phyloP scores from a whole-genome alignment of 2,797 vertebrate genomes.

The Karalla daura region DNA sequence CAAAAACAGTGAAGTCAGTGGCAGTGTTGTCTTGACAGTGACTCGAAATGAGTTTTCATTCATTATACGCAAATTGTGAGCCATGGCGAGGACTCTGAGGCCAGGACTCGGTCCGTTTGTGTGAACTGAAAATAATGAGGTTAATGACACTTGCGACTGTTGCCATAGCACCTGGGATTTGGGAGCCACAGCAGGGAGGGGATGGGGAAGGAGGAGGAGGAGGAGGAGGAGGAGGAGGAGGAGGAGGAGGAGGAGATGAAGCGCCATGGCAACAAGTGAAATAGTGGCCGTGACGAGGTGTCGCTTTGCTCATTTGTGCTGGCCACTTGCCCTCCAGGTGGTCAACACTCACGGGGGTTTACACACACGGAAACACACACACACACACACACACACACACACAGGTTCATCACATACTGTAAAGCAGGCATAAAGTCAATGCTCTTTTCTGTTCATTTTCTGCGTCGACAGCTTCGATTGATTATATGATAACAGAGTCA shows the following conservation, averaged over 20 bases:
- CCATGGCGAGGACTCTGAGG: conserved; percentile 14
- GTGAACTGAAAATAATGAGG: conserved; percentile 51
- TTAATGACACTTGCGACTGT: conserved; percentile 70
- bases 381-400: conserved; percentile 13
- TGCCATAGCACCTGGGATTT: conserved; percentile 74
- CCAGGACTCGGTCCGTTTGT: conserved; percentile 17
- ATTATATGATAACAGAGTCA: not conserved
- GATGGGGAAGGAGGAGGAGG: no score
- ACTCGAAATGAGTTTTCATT: not conserved
- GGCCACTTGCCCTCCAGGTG: conserved; percentile 67
- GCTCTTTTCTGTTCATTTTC: not conserved
- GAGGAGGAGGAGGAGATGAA: conserved; percentile 21
- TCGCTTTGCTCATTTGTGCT: conserved; percentile 34
- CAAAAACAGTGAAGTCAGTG: not conserved
- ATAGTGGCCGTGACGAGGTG: conserved; percentile 37
- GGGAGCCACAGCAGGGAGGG: conserved; percentile 26
- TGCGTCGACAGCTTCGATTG: not conserved
- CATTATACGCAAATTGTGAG: not conserved
- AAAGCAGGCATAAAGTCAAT: not conserved
- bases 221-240: not conserved
- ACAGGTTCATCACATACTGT: not conserved
- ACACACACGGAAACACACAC: not conserved
- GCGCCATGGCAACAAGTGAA: conserved; percentile 76
- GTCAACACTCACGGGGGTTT: conserved; percentile 5
- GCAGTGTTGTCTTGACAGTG: not conserved